phyloP scores from a whole-genome alignment of 2,113 vertebrate genomes.

The Pseudois nayaur region DNA sequence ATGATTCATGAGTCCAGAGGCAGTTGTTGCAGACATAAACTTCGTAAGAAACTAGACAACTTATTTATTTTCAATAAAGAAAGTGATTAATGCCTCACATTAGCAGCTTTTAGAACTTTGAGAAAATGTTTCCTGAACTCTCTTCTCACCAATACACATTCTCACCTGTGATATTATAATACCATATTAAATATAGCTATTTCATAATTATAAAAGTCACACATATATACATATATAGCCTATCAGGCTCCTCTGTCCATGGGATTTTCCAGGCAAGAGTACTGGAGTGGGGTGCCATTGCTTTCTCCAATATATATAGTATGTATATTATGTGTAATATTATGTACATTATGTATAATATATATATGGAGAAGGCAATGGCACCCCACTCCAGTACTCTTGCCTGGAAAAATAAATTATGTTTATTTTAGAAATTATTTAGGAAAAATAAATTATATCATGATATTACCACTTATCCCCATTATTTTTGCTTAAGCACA shows the following conservation, averaged over 20 bases:
- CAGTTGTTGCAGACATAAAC: background rate
- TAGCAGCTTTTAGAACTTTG: background rate
- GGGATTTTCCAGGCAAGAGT: too few species aligned
- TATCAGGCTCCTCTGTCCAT: too few species aligned
- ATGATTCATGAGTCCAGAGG: background rate
- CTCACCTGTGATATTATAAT: background rate
- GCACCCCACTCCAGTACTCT: too few species aligned
- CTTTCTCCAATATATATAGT: too few species aligned
- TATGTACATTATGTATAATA: background rate
- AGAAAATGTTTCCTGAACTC: background rate
- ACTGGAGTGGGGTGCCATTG: too few species aligned
- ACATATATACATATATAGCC: background rate
- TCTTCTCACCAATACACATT: background rate
- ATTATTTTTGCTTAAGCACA: background rate
- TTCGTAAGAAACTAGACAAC: background rate
- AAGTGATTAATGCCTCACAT: background rate
- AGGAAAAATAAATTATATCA: background rate
- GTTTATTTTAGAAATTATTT: background rate
- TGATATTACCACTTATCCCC: background rate
- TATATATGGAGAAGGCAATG: too few species aligned
- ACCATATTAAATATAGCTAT: background rate
- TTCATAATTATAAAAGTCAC: background rate
- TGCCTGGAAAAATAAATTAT: background rate
- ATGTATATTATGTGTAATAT: background rate
- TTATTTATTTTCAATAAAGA: background rate